Evolutionary conservation across 2,797 vertebrate species (phyloP).

Genomic region (Muscicapa striata): DNA sequence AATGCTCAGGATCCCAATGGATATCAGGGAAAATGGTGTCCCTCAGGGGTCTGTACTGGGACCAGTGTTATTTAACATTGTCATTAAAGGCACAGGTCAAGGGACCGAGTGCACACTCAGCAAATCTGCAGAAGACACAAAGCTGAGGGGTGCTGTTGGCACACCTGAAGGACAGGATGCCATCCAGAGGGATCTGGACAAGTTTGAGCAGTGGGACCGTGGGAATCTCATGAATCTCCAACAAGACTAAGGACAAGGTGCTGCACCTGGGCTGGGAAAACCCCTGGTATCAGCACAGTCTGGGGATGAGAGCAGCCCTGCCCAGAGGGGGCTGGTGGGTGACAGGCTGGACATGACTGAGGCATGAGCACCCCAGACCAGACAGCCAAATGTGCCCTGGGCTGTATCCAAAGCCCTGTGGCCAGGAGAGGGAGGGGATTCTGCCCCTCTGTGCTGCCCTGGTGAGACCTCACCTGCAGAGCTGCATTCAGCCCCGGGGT

Average conservation of each 20-base stretch:
- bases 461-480: background rate
- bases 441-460: background rate
- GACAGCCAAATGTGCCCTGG: background rate
- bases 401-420: background rate
- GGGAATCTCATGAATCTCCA: background rate
- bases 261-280: background rate
- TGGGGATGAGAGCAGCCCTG: background rate
- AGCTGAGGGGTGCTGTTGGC: background rate
- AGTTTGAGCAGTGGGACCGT: fast-evolving
- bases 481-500: background rate
- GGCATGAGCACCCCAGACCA: background rate
- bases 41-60: fast-evolving
- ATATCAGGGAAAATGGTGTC: background rate
- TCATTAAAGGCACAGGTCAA: background rate
- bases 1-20: background rate
- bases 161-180: too few relatives aligned
- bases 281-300: fast-evolving
- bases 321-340: too few relatives aligned
- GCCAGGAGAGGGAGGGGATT: background rate
- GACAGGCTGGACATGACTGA: background rate
- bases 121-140: background rate
- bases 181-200: background rate
- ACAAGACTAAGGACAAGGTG: background rate
- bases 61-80: background rate
- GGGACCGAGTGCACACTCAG: too few relatives aligned